Percentiles rank a stretch among this genome's conserved stretches.
Evolutionary conservation across 2,797 vertebrate genomes (phyloP).

Genomic region (Telmatherina bonti): DNA sequence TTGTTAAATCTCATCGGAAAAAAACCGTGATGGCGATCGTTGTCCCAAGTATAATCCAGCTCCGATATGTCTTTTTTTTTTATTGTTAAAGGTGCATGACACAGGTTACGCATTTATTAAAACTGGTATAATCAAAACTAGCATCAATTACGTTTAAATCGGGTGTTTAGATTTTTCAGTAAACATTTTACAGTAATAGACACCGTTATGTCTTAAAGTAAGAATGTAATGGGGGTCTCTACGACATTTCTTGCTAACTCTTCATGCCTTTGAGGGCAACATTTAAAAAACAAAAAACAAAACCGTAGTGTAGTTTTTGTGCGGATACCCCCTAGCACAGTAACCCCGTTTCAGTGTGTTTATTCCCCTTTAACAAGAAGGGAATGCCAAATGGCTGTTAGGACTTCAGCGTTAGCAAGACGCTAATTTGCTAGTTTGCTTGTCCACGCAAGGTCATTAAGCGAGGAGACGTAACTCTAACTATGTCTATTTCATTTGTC

Average conservation of each 20-base stretch:
- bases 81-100: not conserved
- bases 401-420: conserved; percentile 36
- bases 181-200: not conserved
- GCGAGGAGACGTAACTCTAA: not conserved
- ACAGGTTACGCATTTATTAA: not conserved
- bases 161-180: not conserved
- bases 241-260: not conserved
- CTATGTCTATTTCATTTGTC: not conserved
- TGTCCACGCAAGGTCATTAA: conserved; percentile 59
- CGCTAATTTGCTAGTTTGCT: conserved; percentile 44
- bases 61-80: not conserved
- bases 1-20: not conserved
- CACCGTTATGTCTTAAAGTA: not conserved
- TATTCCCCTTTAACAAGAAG: not conserved
- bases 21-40: not conserved
- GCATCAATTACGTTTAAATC: not conserved
- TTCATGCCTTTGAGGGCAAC: not conserved
- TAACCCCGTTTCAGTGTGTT: not conserved
- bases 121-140: not conserved
- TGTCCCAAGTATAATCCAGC: not conserved
- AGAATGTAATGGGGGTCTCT: not conserved
- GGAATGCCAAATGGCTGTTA: conserved; percentile 31
- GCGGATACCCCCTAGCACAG: not conserved
- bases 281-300: not conserved
- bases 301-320: not conserved